A percentile compares a stretch with the other conserved stretches of the same genome.
Evolutionary conservation across 1,140 invertebrate genomes (phyloP).

Genomic region (Bemisia tabaci): DNA sequence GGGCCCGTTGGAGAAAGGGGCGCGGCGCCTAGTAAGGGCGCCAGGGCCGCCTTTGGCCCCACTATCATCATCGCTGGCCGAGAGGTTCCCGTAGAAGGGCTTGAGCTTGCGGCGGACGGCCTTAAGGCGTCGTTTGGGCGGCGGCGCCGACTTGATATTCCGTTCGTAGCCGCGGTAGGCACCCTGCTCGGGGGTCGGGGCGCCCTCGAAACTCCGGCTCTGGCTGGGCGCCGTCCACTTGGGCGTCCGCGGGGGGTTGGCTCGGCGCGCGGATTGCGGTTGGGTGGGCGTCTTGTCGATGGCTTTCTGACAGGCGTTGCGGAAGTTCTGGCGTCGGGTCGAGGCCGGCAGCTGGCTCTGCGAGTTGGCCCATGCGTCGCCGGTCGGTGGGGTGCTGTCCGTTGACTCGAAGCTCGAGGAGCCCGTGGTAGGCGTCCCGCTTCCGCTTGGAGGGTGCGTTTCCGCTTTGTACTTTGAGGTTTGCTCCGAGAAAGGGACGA

Average conservation of each 20-base stretch:
- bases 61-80: not conserved
- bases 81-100: not conserved
- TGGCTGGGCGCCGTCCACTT: not conserved
- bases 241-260: not conserved
- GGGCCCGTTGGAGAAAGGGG: not conserved
- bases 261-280: not conserved
- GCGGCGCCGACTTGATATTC: not conserved
- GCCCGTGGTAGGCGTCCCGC: not conserved
- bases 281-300: not conserved
- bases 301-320: not conserved
- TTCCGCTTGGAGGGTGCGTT: too few relatives aligned
- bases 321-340: not conserved
- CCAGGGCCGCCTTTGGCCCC: not conserved
- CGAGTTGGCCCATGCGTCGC: not conserved
- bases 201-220: not conserved
- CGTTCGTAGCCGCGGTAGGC: not conserved
- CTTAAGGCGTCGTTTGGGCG: not conserved
- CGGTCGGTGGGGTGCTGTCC: not conserved
- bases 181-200: not conserved
- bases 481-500: too few relatives aligned
- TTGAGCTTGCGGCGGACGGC: not conserved
- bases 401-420: not conserved
- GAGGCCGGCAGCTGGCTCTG: not conserved
- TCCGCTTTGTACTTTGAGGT: too few relatives aligned
- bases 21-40: too few relatives aligned